Base-by-base conservation (phyloP, 2,888 invertebrate genomes). In the Eretmocerus hayati region DNA sequence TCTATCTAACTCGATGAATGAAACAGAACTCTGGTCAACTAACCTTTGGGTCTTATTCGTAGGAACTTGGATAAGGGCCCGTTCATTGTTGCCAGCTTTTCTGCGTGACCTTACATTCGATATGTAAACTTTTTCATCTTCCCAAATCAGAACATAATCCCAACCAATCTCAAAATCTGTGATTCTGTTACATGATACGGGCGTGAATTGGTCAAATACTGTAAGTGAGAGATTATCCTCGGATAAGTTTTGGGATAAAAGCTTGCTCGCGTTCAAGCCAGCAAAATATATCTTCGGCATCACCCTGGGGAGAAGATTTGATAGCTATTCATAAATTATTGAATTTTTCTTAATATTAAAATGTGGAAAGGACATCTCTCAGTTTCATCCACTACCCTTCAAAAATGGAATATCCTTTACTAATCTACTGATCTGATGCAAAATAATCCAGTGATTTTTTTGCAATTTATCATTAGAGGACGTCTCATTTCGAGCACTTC, bases 121-220 rank as follows among this genome's bases (percentile, higher is more conserved):
- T 48, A 68, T 56, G 42, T 60, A 66, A 3, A 70, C 48, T 20
- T 63, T 51, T 4, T 42, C 49, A 16, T 56, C 54, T 48, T 59
- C 60, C 67, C 67, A 67, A 9, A 69, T 11, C 6, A 71, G 60
- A 45, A 67, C 59, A 50, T 67, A 71, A 56, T 65, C 63, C 71
- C 71, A 71, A 19, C 65, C 67, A 39, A 71, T 65, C 52, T 65
- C 64, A 36, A 71, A 56, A 23, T 61, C 58, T 1, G 61, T 62
- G 5, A 64, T 40, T 31, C 53, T 56, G 19, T 59, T 38, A 47
- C 61, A 60, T 30, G 54, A 43, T 23, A 69, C 43, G 48, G 53
- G 39, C 5, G 58, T 58, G 19, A 66, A 65, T 6, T 55, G 42
- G 46, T 64, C 59, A 46, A 61, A 42, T 2, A 50, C 44, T 42